A percentile compares a stretch with the other conserved stretches of the same genome.
Conservation (phyloP, 2,888 invertebrate species). For the Idaea straminata region DNA sequence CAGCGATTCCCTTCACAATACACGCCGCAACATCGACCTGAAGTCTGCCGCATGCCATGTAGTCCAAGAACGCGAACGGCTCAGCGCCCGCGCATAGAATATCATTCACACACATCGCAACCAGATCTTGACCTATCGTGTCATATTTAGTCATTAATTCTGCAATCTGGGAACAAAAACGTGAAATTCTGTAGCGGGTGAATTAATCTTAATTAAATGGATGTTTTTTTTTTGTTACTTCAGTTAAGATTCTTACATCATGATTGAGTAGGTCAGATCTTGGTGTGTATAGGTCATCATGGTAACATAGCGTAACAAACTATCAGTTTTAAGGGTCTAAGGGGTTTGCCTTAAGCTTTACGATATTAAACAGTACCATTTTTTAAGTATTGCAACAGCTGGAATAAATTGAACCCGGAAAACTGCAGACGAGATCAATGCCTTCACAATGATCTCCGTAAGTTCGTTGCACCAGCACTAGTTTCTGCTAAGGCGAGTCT, state of each 20-base stretch:
- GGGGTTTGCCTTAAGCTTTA: too few species aligned
- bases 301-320: too few species aligned
- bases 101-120: conserved; percentile 99
- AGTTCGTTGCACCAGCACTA: conserved; percentile 94
- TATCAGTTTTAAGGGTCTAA: too few species aligned
- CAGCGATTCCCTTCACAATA: conserved; percentile 92
- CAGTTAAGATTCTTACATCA: too few species aligned
- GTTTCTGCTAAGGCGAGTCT: conserved; percentile 83
- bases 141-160: conserved; percentile 88
- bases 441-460: conserved; percentile 89
- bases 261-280: too few species aligned
- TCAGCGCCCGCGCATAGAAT: conserved; percentile 97
- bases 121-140: conserved; percentile 95
- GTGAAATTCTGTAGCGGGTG: background rate
- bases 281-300: too few species aligned
- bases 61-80: conserved; percentile 97
- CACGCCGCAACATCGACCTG: conserved; percentile 87
- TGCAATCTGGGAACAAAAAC: conserved; percentile 85
- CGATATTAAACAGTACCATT: too few species aligned
- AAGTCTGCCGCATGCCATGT: conserved; percentile 94
- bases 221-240: conserved; percentile 11
- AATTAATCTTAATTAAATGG: background rate
- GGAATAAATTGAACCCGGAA: too few species aligned
- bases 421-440: too few species aligned
- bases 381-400: too few species aligned